Base-by-base conservation (phyloP, 2,113 vertebrate genomes). In the Anguilla rostrata region DNA sequence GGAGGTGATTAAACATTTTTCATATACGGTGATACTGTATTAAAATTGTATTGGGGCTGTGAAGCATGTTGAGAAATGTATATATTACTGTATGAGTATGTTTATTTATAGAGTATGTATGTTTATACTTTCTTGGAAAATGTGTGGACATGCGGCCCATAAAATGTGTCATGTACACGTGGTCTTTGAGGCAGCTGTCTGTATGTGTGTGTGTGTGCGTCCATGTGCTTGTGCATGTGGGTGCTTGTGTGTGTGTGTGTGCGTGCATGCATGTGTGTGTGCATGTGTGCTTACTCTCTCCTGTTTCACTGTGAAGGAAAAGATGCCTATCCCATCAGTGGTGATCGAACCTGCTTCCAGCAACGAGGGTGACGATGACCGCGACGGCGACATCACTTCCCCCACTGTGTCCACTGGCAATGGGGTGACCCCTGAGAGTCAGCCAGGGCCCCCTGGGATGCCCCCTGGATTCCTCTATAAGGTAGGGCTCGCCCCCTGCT, bases 311-410 rank as follows among this genome's bases (percentile, higher is more conserved):
- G 4, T 81, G 2, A 87, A 98, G 98, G 97, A 98, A 88, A 97
- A 96, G 71, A 94, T 97, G 95, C 90, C 94, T 0, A 98, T 99
- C 71, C 98, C 98, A 43, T 97, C 97, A 0, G 98, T 99, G 20
- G 94, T 99, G 86, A 99, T 99, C 84, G 96, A 99, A 87, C 98
- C 98, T 0, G 98, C 98, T 84, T 99, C 98, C 66, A 99, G 98
- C 93, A 96, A 99, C 0, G 98, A 99, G 91, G 97, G 94, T 0
- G 97, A 99, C 22, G 97, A 96, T 87, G 98, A 98, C 83, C 92
- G 94, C 0, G 94, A 95, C 40, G 90, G 87, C 49, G 94, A 95
- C 91, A 95, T 95, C 82, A 91, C 92, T 85, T 95, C 91, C 14
- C 84, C 93, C 81, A 11, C 93, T 84, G 75, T 90, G n/a, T 40